phyloP scores from a whole-genome alignment of 1,140 invertebrate species.

The Metopolophium dirhodum region DNA sequence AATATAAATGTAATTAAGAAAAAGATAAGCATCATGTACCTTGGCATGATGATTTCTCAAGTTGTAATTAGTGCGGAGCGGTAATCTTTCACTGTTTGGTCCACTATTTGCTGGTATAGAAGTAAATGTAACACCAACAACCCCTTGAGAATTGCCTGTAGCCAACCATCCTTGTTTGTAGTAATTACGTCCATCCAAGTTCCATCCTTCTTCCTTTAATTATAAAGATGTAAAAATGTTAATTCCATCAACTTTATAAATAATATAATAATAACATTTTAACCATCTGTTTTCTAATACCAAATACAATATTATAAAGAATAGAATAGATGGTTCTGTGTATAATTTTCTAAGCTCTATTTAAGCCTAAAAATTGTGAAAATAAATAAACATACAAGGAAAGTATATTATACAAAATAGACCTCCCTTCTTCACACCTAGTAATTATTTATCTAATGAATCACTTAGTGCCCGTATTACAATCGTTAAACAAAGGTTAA shows the following conservation, averaged over 20 bases:
- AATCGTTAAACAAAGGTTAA: no score
- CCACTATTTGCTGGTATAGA: constrained; percentile 80
- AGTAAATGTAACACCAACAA: constrained; percentile 96
- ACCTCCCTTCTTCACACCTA: no score
- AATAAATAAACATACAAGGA: no score
- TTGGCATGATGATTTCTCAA: constrained; percentile 94
- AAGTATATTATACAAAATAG: no score
- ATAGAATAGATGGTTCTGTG: no score
- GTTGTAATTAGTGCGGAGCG: constrained; percentile 95
- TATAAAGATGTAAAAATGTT: constrained; percentile 16
- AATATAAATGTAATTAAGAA: background rate
- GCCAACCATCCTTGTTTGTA: constrained; percentile 99
- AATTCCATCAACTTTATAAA: background rate
- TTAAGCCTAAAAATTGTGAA: no score
- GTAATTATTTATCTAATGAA: no score
- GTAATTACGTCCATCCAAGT: constrained; percentile 92
- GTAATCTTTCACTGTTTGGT: constrained; percentile 76
- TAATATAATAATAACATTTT: background rate
- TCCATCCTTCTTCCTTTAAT: constrained; percentile 86
- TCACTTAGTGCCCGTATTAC: no score
- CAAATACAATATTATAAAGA: no score
- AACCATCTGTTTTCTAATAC: background rate
- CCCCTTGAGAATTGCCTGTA: constrained; percentile 90
- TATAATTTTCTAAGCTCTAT: background rate
- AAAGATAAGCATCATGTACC: constrained; percentile 66